Percentiles rank a stretch among this genome's conserved stretches.
These are phyloP conservation scores for Vultur gryphus DNA, from an alignment of 2,797 vertebrate species.

Conservation along the genomic window DNA sequence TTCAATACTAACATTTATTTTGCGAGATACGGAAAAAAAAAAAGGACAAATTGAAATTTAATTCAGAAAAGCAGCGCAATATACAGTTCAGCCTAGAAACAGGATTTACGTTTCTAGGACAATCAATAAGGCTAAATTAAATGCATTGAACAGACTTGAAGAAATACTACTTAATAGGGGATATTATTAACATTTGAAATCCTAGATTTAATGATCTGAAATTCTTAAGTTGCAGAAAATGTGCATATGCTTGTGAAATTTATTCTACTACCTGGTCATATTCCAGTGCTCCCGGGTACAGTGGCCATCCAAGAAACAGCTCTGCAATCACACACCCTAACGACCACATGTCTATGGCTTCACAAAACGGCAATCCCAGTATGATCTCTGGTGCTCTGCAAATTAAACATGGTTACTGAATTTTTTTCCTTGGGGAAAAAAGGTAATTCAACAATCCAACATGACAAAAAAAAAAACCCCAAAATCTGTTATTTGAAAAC, in stretches of 20 bases:
- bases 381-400: slow-evolving; percentile 99
- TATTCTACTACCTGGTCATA: slow-evolving; percentile 92
- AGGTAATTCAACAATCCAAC: slow-evolving; percentile 20
- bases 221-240: not conserved
- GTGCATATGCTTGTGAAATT: not conserved
- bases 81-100: not conserved
- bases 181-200: not conserved
- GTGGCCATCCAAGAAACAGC: slow-evolving; percentile 98
- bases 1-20: not conserved
- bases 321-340: slow-evolving; percentile 98
- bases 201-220: not conserved
- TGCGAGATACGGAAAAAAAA: not conserved
- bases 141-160: not conserved
- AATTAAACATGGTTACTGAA: slow-evolving; percentile 52
- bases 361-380: slow-evolving; percentile 99
- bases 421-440: not conserved
- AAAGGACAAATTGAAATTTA: not conserved
- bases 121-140: not conserved
- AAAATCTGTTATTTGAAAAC: not conserved
- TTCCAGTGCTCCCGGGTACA: slow-evolving; percentile 98
- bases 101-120: not conserved
- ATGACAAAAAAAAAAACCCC: not conserved
- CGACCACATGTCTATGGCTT: slow-evolving; percentile 99
- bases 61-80: not conserved
- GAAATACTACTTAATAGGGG: not conserved